Conservation (phyloP, 1,140 invertebrate species). For the Hycleus cichorii region DNA sequence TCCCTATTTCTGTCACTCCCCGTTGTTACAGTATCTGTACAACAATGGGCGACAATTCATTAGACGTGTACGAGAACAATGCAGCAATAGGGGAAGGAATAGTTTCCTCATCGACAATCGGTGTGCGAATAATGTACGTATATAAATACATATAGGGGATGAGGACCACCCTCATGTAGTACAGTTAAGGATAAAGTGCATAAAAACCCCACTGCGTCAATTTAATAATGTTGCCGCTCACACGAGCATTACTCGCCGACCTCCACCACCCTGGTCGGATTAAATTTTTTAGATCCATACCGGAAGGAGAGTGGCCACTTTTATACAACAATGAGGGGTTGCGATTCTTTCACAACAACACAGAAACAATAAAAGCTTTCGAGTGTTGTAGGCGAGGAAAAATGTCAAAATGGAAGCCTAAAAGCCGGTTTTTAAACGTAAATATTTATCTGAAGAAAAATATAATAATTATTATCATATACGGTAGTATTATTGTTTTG, state of each 20-base stretch:
- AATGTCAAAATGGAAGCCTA: too few species aligned
- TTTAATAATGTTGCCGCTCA: slow-evolving; percentile 37
- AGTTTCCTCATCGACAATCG: not conserved
- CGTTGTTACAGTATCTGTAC: slow-evolving; percentile 1
- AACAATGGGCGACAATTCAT: slow-evolving; percentile 23
- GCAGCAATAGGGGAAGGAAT: slow-evolving; percentile 6
- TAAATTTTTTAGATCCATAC: slow-evolving; percentile 24
- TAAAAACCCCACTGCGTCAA: slow-evolving; percentile 36
- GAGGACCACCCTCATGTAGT: slow-evolving; percentile 1
- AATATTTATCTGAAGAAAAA: too few species aligned
- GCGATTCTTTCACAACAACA: too few species aligned
- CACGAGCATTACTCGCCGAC: slow-evolving; percentile 23
- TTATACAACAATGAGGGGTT: not conserved
- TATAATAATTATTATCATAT: too few species aligned
- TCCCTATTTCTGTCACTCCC: slow-evolving; percentile 12
- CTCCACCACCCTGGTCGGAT: slow-evolving; percentile 16
- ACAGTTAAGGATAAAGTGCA: slow-evolving; percentile 24
- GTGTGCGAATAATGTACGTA: too few species aligned
- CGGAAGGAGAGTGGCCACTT: slow-evolving; percentile 12
- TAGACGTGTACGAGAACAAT: slow-evolving; percentile 15
- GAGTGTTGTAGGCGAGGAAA: too few species aligned
- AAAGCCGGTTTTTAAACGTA: too few species aligned
- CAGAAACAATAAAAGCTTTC: too few species aligned
- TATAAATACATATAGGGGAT: too few species aligned
- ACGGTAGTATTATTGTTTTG: too few species aligned